Evolutionary conservation across 1,140 invertebrate species (phyloP).

Genomic region (Choristoneura fumiferana): DNA sequence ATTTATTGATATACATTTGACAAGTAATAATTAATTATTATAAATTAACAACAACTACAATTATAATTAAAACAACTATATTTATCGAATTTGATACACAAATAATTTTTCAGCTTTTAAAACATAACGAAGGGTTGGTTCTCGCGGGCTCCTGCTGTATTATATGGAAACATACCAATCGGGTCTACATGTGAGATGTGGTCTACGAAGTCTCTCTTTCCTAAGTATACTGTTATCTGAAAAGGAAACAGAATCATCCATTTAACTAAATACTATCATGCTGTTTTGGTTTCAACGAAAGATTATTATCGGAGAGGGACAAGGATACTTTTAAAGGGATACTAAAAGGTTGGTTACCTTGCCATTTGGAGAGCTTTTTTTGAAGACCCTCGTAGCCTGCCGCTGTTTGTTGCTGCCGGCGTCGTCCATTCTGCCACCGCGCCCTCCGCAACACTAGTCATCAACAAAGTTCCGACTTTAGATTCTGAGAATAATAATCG

Average conservation of each 20-base stretch:
- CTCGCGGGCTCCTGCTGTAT: not conserved
- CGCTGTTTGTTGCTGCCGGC: slow-evolving; percentile 79
- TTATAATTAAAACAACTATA: no score
- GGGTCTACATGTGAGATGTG: slow-evolving; percentile 97
- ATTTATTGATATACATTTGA: no score
- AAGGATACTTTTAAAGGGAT: not conserved
- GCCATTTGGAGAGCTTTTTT: slow-evolving; percentile 96
- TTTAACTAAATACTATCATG: slow-evolving; percentile 8
- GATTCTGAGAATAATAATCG: no score
- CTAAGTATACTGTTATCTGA: slow-evolving; percentile 97
- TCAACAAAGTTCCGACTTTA: slow-evolving; percentile 14
- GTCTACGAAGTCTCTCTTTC: slow-evolving; percentile 98
- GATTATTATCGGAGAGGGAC: not conserved
- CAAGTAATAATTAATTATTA: no score
- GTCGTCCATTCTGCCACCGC: slow-evolving; percentile 79
- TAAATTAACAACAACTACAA: no score
- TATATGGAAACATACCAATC: slow-evolving; percentile 86
- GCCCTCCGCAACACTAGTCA: slow-evolving; percentile 59
- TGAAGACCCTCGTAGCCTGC: slow-evolving; percentile 88
- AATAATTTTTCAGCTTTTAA: slow-evolving; percentile 1
- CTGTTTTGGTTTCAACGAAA: not conserved
- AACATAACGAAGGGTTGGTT: slow-evolving; percentile 6
- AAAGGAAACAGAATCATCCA: slow-evolving; percentile 43
- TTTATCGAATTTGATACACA: no score
- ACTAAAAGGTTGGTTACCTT: slow-evolving; percentile 79